phyloP scores from a whole-genome alignment of 1,140 invertebrate genomes.

The Aphelinus certus region DNA sequence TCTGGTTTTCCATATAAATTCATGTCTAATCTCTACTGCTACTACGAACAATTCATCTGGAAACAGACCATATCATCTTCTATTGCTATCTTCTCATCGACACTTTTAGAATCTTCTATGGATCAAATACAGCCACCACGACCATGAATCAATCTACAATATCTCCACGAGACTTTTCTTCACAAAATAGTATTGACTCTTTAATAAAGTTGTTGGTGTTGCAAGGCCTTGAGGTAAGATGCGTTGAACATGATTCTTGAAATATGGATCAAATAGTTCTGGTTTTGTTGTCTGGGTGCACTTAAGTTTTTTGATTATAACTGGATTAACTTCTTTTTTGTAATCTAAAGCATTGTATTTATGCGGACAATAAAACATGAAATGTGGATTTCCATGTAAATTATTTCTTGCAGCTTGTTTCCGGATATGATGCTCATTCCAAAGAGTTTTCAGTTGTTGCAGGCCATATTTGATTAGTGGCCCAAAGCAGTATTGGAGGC shows the following conservation, averaged over 20 bases:
- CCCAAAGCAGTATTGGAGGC: conserved; percentile 23
- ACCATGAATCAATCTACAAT: too few species aligned
- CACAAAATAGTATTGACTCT: too few species aligned
- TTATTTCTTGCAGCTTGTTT: conserved; percentile 14
- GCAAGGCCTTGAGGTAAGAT: too few species aligned
- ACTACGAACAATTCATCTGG: too few species aligned
- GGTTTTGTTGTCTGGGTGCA: conserved; percentile 13
- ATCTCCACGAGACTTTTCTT: too few species aligned
- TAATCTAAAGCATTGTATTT: conserved; percentile 6
- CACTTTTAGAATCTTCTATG: too few species aligned
- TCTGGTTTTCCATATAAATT: too few species aligned
- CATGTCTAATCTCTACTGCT: too few species aligned
- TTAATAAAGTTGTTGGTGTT: too few species aligned
- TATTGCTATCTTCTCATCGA: too few species aligned
- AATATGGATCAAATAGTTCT: conserved; percentile 1
- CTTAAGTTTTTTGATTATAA: neutral
- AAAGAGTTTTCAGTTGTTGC: neutral
- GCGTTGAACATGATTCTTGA: neutral
- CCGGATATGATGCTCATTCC: conserved; percentile 26
- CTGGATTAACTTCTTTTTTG: neutral
- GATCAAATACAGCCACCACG: too few species aligned
- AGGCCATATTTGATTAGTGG: conserved; percentile 16
- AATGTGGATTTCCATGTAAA: conserved; percentile 14
- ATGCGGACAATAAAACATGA: conserved; percentile 9
- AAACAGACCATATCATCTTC: too few species aligned